These are phyloP conservation scores for Drosophila elegans DNA, from an alignment of 1,140 invertebrate species.

Conservation along the genomic window DNA sequence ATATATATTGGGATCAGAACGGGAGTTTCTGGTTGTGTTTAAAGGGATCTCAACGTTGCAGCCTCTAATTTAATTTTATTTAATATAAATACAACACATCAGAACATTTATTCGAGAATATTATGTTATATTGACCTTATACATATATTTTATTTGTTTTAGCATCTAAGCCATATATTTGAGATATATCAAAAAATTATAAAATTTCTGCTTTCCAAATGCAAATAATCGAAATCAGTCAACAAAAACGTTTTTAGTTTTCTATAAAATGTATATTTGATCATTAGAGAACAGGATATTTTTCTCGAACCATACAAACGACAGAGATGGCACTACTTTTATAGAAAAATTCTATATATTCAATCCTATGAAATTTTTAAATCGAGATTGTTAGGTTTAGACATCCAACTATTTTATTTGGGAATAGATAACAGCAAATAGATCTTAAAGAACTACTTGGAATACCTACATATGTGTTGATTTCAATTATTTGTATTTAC, in stretches of 20 bases:
- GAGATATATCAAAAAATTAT: no score
- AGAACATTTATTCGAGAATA: no score
- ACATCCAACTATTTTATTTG: not conserved
- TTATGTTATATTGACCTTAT: no score
- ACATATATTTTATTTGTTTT: no score
- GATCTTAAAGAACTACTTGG: not conserved
- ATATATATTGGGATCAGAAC: not conserved
- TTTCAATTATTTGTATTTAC: conserved; percentile 21
- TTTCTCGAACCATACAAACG: not conserved
- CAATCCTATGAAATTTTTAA: not conserved
- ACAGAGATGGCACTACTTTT: conserved; percentile 3
- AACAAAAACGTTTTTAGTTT: no score
- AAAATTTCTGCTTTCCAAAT: not conserved
- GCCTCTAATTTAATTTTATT: no score
- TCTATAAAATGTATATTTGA: no score
- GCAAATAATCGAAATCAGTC: not conserved
- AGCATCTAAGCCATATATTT: no score
- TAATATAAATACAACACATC: no score
- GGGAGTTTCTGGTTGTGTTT: not conserved
- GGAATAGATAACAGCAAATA: not conserved
- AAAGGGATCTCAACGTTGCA: no score
- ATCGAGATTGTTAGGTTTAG: not conserved
- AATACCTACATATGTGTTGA: conserved; percentile 6
- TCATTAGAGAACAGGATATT: not conserved
- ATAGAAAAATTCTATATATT: not conserved